These are phyloP conservation scores for Resseliella maxima DNA, from an alignment of 2,888 invertebrate species.

Conservation along the genomic window DNA sequence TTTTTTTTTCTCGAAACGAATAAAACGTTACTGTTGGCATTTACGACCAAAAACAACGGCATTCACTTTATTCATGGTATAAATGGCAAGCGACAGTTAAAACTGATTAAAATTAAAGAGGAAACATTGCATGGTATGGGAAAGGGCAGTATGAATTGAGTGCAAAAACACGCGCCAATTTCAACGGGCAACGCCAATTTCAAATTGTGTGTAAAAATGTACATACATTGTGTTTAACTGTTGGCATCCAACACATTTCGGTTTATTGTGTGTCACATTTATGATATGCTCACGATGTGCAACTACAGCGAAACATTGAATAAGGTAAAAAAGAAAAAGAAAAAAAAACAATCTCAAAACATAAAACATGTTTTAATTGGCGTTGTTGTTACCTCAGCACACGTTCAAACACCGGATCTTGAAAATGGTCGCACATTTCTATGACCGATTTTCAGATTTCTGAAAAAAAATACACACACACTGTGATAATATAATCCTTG, in stretches of 20 bases:
- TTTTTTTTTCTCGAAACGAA: too few relatives aligned
- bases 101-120: conserved; percentile 50
- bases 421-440: not conserved
- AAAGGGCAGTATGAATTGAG: too few relatives aligned
- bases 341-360: not conserved
- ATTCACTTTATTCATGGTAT: not conserved
- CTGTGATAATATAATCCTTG: too few relatives aligned
- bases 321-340: not conserved
- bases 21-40: conserved; percentile 15
- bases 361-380: conserved; percentile 6
- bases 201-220: not conserved
- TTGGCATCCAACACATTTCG: not conserved
- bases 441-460: not conserved
- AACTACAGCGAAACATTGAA: not conserved
- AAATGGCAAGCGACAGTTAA: conserved; percentile 22
- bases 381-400: not conserved
- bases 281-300: not conserved
- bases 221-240: not conserved
- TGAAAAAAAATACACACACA: not conserved
- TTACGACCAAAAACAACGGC: not conserved
- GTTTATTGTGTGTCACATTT: conserved; percentile 36
- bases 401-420: not conserved
- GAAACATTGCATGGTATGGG: not conserved
- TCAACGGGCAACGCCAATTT: too few relatives aligned
- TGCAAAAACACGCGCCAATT: too few relatives aligned